Conservation (phyloP, 2,797 vertebrate species). For the Ceryle rudis region DNA sequence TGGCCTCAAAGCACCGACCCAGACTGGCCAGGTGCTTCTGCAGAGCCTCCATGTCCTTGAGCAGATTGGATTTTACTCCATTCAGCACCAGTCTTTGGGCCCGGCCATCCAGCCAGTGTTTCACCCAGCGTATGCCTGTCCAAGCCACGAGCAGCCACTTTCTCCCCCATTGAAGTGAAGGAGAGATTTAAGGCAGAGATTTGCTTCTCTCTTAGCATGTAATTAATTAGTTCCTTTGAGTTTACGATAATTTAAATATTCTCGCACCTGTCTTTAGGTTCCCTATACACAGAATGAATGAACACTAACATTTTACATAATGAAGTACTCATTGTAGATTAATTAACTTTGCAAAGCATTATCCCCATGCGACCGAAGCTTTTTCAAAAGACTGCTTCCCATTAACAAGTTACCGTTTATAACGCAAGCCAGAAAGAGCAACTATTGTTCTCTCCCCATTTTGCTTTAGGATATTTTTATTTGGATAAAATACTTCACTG, state of each 20-base stretch:
- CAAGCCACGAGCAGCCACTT: background rate
- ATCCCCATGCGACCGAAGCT: background rate
- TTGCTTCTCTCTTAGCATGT: background rate
- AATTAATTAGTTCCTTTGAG: slow-evolving; percentile 36
- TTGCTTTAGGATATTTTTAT: background rate
- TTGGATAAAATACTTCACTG: background rate
- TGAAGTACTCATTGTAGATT: background rate
- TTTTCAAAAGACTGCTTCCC: background rate
- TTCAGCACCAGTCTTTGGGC: too few species aligned
- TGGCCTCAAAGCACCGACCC: too few species aligned
- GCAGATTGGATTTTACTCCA: too few species aligned
- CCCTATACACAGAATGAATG: background rate
- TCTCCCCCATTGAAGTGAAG: background rate
- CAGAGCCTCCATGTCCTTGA: too few species aligned
- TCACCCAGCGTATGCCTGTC: too few species aligned
- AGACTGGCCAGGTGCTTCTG: too few species aligned
- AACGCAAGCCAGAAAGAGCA: background rate
- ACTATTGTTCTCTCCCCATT: background rate
- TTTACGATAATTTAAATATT: slow-evolving; percentile 26
- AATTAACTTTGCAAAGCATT: slow-evolving; percentile 1
- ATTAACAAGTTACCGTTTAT: background rate
- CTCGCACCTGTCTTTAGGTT: slow-evolving; percentile 26
- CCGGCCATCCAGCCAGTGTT: too few species aligned
- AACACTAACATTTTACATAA: slow-evolving; percentile 9
- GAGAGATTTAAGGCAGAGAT: background rate